Evolutionary conservation across 2,888 invertebrate species (phyloP).

Genomic region (Crossocerus cetratus): DNA sequence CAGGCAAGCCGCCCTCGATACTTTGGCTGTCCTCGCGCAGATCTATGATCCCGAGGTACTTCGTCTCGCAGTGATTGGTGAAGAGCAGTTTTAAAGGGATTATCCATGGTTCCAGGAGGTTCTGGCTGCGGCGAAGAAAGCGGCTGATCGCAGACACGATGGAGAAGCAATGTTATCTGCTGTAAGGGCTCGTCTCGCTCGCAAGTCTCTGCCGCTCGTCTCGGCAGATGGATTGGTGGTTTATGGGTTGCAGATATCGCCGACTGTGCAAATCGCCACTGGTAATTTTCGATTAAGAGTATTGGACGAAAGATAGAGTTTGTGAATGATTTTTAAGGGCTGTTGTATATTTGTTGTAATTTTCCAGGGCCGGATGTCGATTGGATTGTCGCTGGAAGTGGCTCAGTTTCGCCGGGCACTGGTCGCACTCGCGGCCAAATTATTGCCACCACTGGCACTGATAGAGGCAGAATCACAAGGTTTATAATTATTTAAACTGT

Average conservation of each 20-base stretch:
- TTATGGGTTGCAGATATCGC: conserved; percentile 84
- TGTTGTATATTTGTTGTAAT: not conserved
- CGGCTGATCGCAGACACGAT: conserved; percentile 79
- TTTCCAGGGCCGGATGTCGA: conserved; percentile 83
- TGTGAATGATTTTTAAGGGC: too few species aligned
- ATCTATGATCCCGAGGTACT: conserved; percentile 76
- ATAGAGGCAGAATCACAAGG: conserved; percentile 61
- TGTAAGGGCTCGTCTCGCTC: conserved; percentile 85
- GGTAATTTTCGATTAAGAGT: conserved; percentile 49
- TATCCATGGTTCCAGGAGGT: conserved; percentile 73
- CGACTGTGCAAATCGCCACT: conserved; percentile 68
- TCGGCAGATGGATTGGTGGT: conserved; percentile 86
- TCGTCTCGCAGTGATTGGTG: not conserved
- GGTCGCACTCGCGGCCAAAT: conserved; percentile 70
- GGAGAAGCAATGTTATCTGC: conserved; percentile 81
- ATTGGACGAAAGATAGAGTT: not conserved
- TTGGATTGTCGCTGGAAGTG: conserved; percentile 85
- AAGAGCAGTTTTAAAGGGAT: not conserved
- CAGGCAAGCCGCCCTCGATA: conserved; percentile 88
- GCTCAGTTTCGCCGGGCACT: conserved; percentile 80
- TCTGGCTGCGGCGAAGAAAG: conserved; percentile 81
- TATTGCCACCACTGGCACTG: conserved; percentile 60
- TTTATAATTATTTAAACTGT: too few species aligned
- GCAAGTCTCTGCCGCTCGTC: conserved; percentile 85
- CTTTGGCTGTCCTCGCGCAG: conserved; percentile 87